Evolutionary conservation across 2,888 invertebrate species (phyloP).

Genomic region (Trissonchulus sp.): DNA sequence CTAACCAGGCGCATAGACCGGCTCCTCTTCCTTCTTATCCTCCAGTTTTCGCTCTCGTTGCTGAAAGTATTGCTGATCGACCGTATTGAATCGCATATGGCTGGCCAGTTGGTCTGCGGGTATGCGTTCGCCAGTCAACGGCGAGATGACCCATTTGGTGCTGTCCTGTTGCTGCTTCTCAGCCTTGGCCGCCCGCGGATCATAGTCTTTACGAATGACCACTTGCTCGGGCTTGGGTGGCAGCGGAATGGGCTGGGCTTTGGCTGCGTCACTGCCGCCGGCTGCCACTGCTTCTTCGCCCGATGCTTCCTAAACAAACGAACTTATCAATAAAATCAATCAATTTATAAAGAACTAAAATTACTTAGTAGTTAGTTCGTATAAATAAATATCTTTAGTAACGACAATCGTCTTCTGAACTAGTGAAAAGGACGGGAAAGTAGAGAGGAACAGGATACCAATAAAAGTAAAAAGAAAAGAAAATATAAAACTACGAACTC

Average conservation of each 20-base stretch:
- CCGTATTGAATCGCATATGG: constrained; percentile 76
- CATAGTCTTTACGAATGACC: constrained; percentile 87
- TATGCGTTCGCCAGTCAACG: constrained; percentile 94
- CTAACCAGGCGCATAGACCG: constrained; percentile 69
- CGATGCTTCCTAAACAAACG: too few relatives aligned
- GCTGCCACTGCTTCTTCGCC: constrained; percentile 30
- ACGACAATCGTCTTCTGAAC: too few relatives aligned
- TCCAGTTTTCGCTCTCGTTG: constrained; percentile 57
- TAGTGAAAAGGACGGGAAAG: too few relatives aligned
- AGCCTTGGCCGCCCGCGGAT: constrained; percentile 67
- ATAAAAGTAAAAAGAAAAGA: too few relatives aligned
- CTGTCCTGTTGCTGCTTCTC: constrained; percentile 3
- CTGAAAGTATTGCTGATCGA: constrained; percentile 46
- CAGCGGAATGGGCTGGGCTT: constrained; percentile 58
- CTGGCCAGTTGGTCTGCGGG: constrained; percentile 94
- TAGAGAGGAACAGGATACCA: too few relatives aligned
- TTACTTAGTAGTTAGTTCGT: too few relatives aligned
- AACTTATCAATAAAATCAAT: too few relatives aligned
- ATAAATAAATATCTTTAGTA: too few relatives aligned
- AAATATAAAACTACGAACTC: too few relatives aligned
- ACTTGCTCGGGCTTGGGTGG: constrained; percentile 86
- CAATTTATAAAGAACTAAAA: too few relatives aligned
- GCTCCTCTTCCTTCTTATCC: constrained; percentile 85
- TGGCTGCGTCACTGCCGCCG: too few relatives aligned
- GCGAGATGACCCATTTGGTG: constrained; percentile 81